Conservation (phyloP, 2,888 invertebrate genomes). For the Coecobrya sp. region DNA sequence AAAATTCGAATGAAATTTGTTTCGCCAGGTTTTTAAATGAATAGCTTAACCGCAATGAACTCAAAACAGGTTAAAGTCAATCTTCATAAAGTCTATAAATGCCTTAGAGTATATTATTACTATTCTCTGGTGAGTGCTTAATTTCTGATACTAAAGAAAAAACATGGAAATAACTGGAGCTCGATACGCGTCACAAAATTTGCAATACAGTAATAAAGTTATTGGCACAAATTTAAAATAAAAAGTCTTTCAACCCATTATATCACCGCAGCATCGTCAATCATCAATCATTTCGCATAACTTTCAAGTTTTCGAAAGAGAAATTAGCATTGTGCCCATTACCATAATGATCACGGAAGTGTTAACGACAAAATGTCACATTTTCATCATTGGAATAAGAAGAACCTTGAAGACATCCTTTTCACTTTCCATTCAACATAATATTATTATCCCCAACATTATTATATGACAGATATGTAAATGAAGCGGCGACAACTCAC, state of each 20-base stretch:
- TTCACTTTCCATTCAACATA: conserved; percentile 30
- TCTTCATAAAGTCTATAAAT: no score
- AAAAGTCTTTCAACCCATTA: no score
- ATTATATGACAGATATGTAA: not conserved
- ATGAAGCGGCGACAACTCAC: conserved; percentile 2
- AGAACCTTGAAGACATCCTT: not conserved
- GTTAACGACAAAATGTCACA: conserved; percentile 19
- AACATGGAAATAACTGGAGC: conserved; percentile 53
- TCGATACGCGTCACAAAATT: conserved; percentile 29
- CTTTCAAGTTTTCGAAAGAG: conserved; percentile 52
- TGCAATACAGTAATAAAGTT: not conserved
- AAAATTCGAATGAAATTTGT: not conserved
- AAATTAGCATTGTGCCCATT: conserved; percentile 17
- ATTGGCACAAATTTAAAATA: not conserved
- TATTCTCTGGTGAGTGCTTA: no score
- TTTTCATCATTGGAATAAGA: not conserved
- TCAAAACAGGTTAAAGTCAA: no score
- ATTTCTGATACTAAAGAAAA: not conserved
- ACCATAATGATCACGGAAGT: conserved; percentile 24
- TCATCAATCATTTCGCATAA: conserved; percentile 30
- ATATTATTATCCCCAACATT: not conserved
- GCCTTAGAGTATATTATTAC: no score
- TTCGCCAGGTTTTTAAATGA: not conserved
- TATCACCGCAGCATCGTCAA: conserved; percentile 13
- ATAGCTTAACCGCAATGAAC: no score